Percentiles rank a stretch among this genome's conserved stretches.
phyloP scores from a whole-genome alignment of 2,113 vertebrate species.

The Hippocampus mohnikei region DNA sequence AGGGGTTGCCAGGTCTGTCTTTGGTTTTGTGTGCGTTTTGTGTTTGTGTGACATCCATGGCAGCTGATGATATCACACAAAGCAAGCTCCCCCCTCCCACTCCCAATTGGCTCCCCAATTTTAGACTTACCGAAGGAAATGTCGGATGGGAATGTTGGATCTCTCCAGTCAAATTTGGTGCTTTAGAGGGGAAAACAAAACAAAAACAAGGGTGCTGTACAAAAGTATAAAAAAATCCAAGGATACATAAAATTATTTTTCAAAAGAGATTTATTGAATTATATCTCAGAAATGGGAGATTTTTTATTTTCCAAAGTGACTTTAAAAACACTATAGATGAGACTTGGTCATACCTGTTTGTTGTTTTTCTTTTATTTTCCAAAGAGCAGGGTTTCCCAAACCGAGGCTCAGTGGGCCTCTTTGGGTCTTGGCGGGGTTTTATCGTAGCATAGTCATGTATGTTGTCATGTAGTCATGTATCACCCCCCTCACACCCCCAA shows the following conservation, averaged over 20 bases:
- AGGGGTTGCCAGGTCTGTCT: slow-evolving; percentile 26
- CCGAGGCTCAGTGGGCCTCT: not conserved
- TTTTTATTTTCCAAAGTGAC: slow-evolving; percentile 71
- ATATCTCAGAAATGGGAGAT: slow-evolving; percentile 60
- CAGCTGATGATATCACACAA: slow-evolving; percentile 45
- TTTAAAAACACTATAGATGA: slow-evolving; percentile 67
- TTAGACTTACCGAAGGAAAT: slow-evolving; percentile 43
- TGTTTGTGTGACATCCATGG: slow-evolving; percentile 29
- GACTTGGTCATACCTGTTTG: slow-evolving; percentile 66
- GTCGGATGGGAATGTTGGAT: slow-evolving; percentile 40
- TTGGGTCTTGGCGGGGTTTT: not conserved
- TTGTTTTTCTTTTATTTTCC: slow-evolving; percentile 40
- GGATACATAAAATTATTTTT: slow-evolving; percentile 78
- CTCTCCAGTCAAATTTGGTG: slow-evolving; percentile 59
- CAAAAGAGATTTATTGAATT: slow-evolving; percentile 72
- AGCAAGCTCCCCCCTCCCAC: slow-evolving; percentile 15
- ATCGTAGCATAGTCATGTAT: not conserved
- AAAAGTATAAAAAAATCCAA: slow-evolving; percentile 54
- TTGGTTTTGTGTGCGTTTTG: slow-evolving; percentile 25
- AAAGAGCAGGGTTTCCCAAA: slow-evolving; percentile 11
- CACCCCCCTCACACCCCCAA: no score
- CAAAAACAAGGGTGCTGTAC: slow-evolving; percentile 66
- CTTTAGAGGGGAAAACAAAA: slow-evolving; percentile 58
- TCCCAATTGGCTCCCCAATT: slow-evolving; percentile 27
- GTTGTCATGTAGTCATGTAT: not conserved